A percentile compares a stretch with the other conserved stretches of the same genome.
These are phyloP conservation scores for Heliocidaris tuberculata DNA, from an alignment of 35 echinoderm and acorn worm species.

Conservation along the genomic window DNA sequence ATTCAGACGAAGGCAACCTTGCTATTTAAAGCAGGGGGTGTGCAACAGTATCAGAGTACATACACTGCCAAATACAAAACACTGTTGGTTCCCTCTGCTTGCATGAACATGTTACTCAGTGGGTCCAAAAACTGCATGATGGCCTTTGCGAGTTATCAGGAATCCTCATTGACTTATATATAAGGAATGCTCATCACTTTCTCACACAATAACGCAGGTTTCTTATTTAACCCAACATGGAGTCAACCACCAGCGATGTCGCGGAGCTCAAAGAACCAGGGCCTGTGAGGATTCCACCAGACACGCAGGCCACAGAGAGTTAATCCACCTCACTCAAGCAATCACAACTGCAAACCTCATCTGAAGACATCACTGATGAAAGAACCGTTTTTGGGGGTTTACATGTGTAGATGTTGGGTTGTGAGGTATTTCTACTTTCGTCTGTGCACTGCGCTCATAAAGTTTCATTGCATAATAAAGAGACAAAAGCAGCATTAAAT, in stretches of 20 bases:
- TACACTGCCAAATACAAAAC: background rate
- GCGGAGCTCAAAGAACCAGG: background rate
- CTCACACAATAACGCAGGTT: background rate
- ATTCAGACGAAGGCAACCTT: too few relatives aligned
- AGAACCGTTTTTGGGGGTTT: background rate
- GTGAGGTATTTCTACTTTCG: too few relatives aligned
- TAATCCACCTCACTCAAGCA: background rate
- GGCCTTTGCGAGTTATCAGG: background rate
- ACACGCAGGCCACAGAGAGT: background rate
- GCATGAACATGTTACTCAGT: background rate
- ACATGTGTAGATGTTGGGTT: too few relatives aligned
- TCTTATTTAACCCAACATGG: background rate
- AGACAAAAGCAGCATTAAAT: background rate
- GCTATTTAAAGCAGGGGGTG: background rate
- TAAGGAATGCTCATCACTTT: background rate
- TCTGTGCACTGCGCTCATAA: too few relatives aligned
- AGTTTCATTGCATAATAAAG: too few relatives aligned
- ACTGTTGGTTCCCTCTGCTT: background rate
- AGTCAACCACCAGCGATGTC: background rate
- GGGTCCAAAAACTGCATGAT: background rate
- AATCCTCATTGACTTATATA: background rate
- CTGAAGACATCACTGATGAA: background rate
- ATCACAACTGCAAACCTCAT: background rate
- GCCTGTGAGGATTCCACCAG: background rate
- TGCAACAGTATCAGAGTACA: background rate